These are phyloP conservation scores for Barnardius zonarius DNA, from an alignment of 2,113 vertebrate species.

Conservation along the genomic window DNA sequence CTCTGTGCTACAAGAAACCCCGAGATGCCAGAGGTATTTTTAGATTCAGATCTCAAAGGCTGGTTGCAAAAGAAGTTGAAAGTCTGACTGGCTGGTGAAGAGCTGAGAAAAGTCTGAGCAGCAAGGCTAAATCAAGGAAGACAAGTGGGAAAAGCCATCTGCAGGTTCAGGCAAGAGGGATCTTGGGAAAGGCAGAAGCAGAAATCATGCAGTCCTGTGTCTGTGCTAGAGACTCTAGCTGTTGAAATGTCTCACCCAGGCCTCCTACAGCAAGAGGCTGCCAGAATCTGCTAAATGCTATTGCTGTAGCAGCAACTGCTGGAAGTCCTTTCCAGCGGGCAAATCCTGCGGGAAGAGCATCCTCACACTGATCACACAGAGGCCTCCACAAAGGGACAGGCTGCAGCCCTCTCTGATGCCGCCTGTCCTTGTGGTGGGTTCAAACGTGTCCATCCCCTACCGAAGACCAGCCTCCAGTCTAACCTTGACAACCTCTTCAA, in stretches of 20 bases:
- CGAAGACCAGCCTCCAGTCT: background rate
- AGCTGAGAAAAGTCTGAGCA: background rate
- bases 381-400: background rate
- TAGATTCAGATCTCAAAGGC: background rate
- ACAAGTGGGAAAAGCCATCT: background rate
- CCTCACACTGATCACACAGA: accelerated
- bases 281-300: background rate
- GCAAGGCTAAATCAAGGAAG: background rate
- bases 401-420: background rate
- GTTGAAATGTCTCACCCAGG: background rate
- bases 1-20: background rate
- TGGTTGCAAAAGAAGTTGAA: background rate
- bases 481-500: background rate
- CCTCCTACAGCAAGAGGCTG: background rate
- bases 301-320: accelerated
- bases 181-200: background rate
- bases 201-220: background rate
- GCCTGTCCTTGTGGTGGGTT: accelerated
- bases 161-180: background rate
- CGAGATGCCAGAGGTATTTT: background rate
- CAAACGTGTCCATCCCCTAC: background rate
- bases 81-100: background rate
- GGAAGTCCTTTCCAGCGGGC: background rate
- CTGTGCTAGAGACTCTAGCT: background rate
- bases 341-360: background rate